These are phyloP conservation scores for Drosophila melanosoma DNA, from an alignment of 2,888 invertebrate genomes.

Conservation along the genomic window DNA sequence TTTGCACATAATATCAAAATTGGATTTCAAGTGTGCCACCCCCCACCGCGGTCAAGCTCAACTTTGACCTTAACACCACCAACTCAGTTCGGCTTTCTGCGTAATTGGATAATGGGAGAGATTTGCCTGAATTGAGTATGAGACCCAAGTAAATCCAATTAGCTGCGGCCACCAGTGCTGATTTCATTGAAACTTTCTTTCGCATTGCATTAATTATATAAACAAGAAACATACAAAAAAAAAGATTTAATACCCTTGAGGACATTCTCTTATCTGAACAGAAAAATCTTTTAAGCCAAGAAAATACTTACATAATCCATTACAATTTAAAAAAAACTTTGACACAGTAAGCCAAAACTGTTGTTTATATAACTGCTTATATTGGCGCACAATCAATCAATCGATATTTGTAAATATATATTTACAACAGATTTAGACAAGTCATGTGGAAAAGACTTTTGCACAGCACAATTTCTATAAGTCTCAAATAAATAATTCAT, in stretches of 20 bases:
- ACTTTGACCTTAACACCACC: constrained; percentile 66
- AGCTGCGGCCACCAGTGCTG: constrained; percentile 43
- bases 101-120: constrained; percentile 72
- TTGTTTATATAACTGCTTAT: background rate
- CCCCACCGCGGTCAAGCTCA: constrained; percentile 21
- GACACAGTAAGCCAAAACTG: background rate
- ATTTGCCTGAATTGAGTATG: constrained; percentile 47
- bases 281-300: constrained; percentile 1
- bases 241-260: background rate
- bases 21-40: constrained; percentile 67
- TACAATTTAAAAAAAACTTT: background rate
- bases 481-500: background rate
- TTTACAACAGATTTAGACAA: background rate
- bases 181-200: constrained; percentile 26
- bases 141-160: constrained; percentile 62
- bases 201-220: background rate
- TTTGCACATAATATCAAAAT: constrained; percentile 70
- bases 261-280: background rate
- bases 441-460: background rate
- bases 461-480: background rate
- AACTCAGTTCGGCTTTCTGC: constrained; percentile 58
- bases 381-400: constrained; percentile 1
- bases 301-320: background rate
- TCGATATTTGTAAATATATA: constrained; percentile 2
- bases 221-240: constrained; percentile 1